Base-by-base conservation (phyloP, 2,888 invertebrate species). In the Machimus rusticus region DNA sequence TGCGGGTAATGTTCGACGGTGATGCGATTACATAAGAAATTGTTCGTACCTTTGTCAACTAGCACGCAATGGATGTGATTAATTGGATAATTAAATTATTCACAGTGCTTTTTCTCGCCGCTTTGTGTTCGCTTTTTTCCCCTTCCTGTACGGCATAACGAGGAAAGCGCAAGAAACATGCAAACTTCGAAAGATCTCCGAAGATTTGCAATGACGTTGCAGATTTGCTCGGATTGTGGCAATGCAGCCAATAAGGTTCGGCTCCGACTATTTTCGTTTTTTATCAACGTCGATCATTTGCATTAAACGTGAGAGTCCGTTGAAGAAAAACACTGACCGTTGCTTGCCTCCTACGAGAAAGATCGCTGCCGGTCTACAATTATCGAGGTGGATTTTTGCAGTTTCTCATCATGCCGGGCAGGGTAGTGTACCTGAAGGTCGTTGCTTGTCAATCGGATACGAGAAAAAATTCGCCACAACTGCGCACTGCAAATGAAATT, bases 381-480 rank as follows among this genome's bases (percentile, higher is more conserved):
- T 66, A 66, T 66, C 66, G 28, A 66, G 66, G 66, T 66, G 12
- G 5, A 14, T 66, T 66, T 51, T 51, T 79, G 79, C 51, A 23
- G 79, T 31, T 79, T 51, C 51, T 79, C 23, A 78, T 79, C 55
- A 79, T 79, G 51, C 28, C 46, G n/a, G 79, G 46, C 19, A 46
- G 55, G 66, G 19, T 51, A 16, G 51, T n/a, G 46, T 79, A 79
- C 79, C 14, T 79, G 79, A 79, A 79, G 79, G 79, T 51, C 79
- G 51, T 31, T 55, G 28, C 2, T 28, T 79, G 79, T 23, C 51
- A 5, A 37, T 76, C 76, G 79, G 28, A 51, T 46, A 55, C 28
- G n/a, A 28, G 51, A 31, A 79, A 46, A 79, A 79, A 51, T 6
- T n/a, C 31, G 51, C 79, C n/a, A 31, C 31, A 16, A 79, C 46